A percentile compares a stretch with the other conserved stretches of the same genome.
These are phyloP conservation scores for Hemaris fuciformis DNA, from an alignment of 2,888 invertebrate species.

Conservation along the genomic window DNA sequence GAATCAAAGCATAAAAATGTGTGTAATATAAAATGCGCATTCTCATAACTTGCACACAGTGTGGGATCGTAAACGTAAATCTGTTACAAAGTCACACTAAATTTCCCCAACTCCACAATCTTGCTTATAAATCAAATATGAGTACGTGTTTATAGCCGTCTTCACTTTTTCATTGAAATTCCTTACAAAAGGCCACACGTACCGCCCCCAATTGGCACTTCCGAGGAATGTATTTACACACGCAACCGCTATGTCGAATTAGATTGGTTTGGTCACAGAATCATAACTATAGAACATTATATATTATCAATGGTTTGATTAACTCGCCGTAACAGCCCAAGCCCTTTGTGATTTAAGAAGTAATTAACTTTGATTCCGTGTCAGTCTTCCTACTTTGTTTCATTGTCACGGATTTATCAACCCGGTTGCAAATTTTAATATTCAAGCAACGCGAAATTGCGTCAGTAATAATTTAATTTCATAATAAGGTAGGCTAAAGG, in stretches of 20 bases:
- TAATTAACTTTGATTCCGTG: slow-evolving; percentile 18
- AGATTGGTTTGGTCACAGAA: background rate
- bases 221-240: background rate
- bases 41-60: slow-evolving; percentile 1
- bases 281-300: background rate
- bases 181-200: background rate
- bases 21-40: background rate
- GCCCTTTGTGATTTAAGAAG: background rate
- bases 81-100: background rate
- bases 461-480: background rate
- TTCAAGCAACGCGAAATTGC: background rate
- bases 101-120: background rate
- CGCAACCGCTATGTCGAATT: background rate
- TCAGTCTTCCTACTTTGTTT: background rate
- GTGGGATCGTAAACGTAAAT: background rate
- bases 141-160: background rate
- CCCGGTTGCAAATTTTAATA: background rate
- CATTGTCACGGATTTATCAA: background rate
- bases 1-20: too few relatives aligned
- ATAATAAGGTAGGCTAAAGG: background rate
- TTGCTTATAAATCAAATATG: background rate
- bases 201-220: slow-evolving; percentile 1
- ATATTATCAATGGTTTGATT: slow-evolving; percentile 7
- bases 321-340: background rate
- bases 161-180: background rate